Evolutionary conservation across 2,888 invertebrate species (phyloP), one percentile per base, ranked within the genome.

Genomic region (Andrena trimmerana): DNA sequence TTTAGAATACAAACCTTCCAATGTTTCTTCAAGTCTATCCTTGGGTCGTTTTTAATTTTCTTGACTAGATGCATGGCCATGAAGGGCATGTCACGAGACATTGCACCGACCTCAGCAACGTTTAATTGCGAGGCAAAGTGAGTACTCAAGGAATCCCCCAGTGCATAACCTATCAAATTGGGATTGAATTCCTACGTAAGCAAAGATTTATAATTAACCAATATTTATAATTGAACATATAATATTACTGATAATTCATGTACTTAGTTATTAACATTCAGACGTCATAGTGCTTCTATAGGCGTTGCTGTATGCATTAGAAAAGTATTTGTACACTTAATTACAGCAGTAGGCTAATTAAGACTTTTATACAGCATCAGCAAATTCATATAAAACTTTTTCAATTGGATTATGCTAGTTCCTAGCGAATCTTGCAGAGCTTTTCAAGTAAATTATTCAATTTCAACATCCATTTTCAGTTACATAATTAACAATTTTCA

Each of bases 81-180:
- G 70, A 94, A 95, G 0, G 95, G 95, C 88, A 95, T 92, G 79
- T 96, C 95, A 7, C 92, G 90, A 0, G 96, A 96, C 94, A 96
- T 95, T 3, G 96, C 95, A 0, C 95, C 96, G 67, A 93, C 88
- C 91, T 96, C 96, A 27, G 96, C 96, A 0, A 96, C 95, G 90
- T 96, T 96, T 81, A 96, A 95, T 87, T 95, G 94, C 0, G 95
- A 94, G 4, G 88, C 93, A 73, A 93, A 89, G 36, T 95, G 94
- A 42, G 93, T 93, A 0, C 95, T 93, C 6, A 95, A 90, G 0
- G 95, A 95, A 89, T 96, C 95, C 20, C 94, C 93, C 0, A 94
- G 77, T 0, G 96, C 95, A 86, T 95, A 96, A 0, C 97, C 97
- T 71, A 96, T 94, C 24, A 97, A 91, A 62, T 95, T 95, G 0